These are phyloP conservation scores for Toxotes lorentzi DNA, from an alignment of 2,797 vertebrate genomes.

Conservation along the genomic window DNA sequence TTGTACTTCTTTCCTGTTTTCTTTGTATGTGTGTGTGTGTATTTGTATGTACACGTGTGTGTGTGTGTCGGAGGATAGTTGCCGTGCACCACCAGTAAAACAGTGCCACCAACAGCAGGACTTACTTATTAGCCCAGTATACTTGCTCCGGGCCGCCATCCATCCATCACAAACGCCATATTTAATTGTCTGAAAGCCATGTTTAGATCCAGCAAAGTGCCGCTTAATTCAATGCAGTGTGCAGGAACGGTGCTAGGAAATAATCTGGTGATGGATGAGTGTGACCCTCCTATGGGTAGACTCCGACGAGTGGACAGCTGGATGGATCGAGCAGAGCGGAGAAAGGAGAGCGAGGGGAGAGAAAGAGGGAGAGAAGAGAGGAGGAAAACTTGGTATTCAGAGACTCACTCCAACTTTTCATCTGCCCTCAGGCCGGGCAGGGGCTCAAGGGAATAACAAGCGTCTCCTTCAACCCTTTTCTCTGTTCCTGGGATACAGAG, in stretches of 20 bases:
- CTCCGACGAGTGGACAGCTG: conserved; percentile 67
- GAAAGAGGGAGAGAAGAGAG: conserved; percentile 22
- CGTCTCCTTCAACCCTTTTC: conserved; percentile 74
- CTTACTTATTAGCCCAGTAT: conserved; percentile 84
- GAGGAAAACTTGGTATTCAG: conserved; percentile 73
- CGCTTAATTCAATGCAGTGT: conserved; percentile 87
- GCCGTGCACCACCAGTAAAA: conserved; percentile 20
- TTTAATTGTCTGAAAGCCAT: conserved; percentile 87
- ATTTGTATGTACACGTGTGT: neutral
- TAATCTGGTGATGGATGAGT: conserved; percentile 89
- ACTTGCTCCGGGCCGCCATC: conserved; percentile 53
- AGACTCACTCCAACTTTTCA: conserved; percentile 75
- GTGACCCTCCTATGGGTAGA: conserved; percentile 87
- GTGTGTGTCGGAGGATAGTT: conserved; percentile 14
- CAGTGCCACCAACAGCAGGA: conserved; percentile 76
- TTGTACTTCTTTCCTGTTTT: neutral
- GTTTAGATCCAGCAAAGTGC: conserved; percentile 87
- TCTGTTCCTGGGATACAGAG: conserved; percentile 72
- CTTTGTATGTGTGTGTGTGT: neutral
- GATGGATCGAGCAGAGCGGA: conserved; percentile 66
- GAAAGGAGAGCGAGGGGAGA: conserved; percentile 55
- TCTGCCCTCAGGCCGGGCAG: conserved; percentile 70
- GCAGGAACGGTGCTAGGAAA: conserved; percentile 83
- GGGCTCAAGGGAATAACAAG: conserved; percentile 78
- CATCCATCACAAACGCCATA: conserved; percentile 90